These are phyloP conservation scores for Lacerta viridis DNA, from an alignment of 2,797 vertebrate genomes.

Conservation along the genomic window DNA sequence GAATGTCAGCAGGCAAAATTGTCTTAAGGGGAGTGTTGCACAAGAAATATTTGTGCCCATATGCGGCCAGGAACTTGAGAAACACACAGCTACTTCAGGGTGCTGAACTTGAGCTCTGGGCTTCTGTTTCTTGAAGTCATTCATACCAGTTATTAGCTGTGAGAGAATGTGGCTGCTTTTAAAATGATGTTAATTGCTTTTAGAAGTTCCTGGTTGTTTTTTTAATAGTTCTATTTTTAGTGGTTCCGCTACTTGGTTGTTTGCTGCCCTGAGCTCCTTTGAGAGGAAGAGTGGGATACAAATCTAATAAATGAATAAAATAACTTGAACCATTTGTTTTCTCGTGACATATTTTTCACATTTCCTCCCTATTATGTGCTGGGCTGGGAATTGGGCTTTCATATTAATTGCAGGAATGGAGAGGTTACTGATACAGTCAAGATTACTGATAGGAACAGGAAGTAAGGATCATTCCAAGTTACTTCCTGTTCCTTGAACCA, in stretches of 20 bases:
- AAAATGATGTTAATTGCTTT: too few species aligned
- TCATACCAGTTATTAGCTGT: too few species aligned
- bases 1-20: neutral
- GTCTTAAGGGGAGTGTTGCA: neutral
- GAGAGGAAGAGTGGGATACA: too few species aligned
- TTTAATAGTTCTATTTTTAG: too few species aligned
- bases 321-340: neutral
- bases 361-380: neutral
- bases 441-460: too few species aligned
- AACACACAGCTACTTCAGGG: neutral
- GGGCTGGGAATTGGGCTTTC: neutral
- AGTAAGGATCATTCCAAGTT: too few species aligned
- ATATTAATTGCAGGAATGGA: neutral
- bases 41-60: neutral
- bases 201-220: too few species aligned
- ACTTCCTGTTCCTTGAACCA: neutral
- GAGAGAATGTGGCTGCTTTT: too few species aligned
- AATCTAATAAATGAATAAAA: neutral
- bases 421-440: neutral
- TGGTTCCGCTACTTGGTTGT: too few species aligned
- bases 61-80: neutral
- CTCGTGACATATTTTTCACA: neutral
- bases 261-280: too few species aligned
- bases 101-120: neutral
- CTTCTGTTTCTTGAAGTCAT: neutral